Base-by-base conservation (phyloP, 2,113 vertebrate species). In the Phalacrocorax aristotelis region DNA sequence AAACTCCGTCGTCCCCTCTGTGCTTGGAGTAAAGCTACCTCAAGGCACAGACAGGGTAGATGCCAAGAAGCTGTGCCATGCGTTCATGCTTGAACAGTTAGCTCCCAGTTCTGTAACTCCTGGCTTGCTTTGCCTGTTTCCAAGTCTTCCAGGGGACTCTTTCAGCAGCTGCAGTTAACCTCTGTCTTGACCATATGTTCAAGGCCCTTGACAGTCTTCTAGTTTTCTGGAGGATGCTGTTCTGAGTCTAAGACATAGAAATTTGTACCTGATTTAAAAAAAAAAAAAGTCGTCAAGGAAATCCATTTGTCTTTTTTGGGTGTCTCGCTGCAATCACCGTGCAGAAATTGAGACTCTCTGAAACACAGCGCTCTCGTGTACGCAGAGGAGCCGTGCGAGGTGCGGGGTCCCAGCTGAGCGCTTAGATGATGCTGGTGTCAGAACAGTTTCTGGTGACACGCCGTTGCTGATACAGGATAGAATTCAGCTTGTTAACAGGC, bases 401-500 rank as follows among this genome's bases (percentile, higher is more conserved):
- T 72, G n/a, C 78, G n/a, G 68, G 42, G 51, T 90, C 55, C 54
- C 38, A 66, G 82, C 71, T 74, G 58, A 85, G 68, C 34, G 1
- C 64, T 48, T 49, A 60, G 78, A 55, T 76, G 89, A 30, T 85
- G 64, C 84, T 62, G 87, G 62, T 96, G 95, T 94, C 95, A 91
- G 78, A 97, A 75, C 75, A 78, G 75, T 66, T 95, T 66, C 66
- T 93, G 87, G 58, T 95, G 84, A 88, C 91, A 76, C 0, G 4
- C 78, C 34, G 51, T 48, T 75, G 78, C 84, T 96, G 89, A 77
- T 80, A 66, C 17, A 16, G 48, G 94, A 74, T 71, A 18, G 91
- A 94, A 79, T 91, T 88, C 91, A 93, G 78, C 94, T 94, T 96
- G 80, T 74, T 93, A 90, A 90, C 68, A 42, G 78, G 18, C 89